Conservation (phyloP, 2,797 vertebrate genomes). For the Podarcis siculus region DNA sequence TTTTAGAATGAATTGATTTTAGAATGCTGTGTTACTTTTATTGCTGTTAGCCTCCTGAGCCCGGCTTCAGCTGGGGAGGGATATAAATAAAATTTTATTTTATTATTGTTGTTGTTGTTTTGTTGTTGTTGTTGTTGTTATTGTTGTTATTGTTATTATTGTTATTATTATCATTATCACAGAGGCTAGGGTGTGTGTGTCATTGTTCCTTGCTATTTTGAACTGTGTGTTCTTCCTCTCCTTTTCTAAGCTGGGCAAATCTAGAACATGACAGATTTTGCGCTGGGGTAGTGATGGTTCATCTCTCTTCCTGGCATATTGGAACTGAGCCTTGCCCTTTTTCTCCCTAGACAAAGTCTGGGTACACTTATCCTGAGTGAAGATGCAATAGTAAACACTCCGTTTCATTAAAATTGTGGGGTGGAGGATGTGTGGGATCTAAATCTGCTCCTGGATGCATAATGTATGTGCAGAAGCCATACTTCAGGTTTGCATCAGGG, state of each 20-base stretch:
- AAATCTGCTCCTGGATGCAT: background rate
- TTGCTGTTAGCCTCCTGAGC: no score
- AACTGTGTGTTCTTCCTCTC: background rate
- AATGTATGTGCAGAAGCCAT: background rate
- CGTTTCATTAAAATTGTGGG: background rate
- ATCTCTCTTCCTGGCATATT: background rate
- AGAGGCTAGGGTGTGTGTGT: no score
- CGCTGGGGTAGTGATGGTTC: background rate
- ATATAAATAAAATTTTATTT: no score
- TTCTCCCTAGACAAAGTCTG: background rate
- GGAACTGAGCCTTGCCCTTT: background rate
- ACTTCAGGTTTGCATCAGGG: background rate
- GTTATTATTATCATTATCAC: no score
- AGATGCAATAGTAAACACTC: background rate
- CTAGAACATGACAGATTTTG: background rate
- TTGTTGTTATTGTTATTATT: no score
- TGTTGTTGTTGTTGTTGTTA: no score
- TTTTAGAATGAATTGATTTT: no score
- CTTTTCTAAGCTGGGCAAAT: background rate
- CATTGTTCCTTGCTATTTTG: background rate
- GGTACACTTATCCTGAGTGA: background rate
- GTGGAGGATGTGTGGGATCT: background rate
- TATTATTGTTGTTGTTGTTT: no score
- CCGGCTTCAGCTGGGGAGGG: no score
- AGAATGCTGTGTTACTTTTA: no score